Conservation (phyloP, 2,888 invertebrate species). For the Lasioglossum villosulum region DNA sequence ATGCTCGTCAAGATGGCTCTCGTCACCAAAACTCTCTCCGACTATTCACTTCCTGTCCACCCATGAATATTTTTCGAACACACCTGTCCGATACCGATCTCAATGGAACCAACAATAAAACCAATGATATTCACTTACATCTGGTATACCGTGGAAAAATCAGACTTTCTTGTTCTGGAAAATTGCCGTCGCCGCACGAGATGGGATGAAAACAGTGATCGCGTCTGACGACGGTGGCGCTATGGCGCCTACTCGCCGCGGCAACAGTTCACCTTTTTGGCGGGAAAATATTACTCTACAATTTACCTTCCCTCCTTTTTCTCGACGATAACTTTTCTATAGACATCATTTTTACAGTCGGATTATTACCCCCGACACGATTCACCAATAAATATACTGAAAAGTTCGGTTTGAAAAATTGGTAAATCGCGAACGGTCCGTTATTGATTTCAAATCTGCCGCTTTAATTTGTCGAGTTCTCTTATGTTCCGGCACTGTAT, state of each 20-base stretch:
- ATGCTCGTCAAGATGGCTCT: slow-evolving; percentile 79
- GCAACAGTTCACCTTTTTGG: slow-evolving; percentile 66
- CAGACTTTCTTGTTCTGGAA: slow-evolving; percentile 59
- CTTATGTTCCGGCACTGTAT: slow-evolving; percentile 52
- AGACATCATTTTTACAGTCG: background rate
- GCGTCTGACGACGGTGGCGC: slow-evolving; percentile 78
- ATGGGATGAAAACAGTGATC: slow-evolving; percentile 77
- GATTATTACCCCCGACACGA: background rate
- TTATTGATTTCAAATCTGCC: slow-evolving; percentile 54
- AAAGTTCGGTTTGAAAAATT: background rate
- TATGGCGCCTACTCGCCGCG: slow-evolving; percentile 69
- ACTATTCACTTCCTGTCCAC: slow-evolving; percentile 72
- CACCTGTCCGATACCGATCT: slow-evolving; percentile 65
- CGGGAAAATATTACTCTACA: slow-evolving; percentile 63
- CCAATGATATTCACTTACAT: slow-evolving; percentile 65
- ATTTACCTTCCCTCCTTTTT: slow-evolving; percentile 15
- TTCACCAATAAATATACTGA: background rate
- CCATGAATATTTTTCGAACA: slow-evolving; percentile 73
- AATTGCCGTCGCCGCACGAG: slow-evolving; percentile 68
- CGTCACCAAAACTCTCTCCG: slow-evolving; percentile 66
- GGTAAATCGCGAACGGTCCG: background rate
- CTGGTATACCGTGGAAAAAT: slow-evolving; percentile 57
- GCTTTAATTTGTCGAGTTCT: slow-evolving; percentile 45
- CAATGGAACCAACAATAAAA: slow-evolving; percentile 42
- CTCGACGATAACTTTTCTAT: background rate